These are phyloP conservation scores for Chydorus sphaericus DNA, from an alignment of 2,888 invertebrate species.

Conservation along the genomic window DNA sequence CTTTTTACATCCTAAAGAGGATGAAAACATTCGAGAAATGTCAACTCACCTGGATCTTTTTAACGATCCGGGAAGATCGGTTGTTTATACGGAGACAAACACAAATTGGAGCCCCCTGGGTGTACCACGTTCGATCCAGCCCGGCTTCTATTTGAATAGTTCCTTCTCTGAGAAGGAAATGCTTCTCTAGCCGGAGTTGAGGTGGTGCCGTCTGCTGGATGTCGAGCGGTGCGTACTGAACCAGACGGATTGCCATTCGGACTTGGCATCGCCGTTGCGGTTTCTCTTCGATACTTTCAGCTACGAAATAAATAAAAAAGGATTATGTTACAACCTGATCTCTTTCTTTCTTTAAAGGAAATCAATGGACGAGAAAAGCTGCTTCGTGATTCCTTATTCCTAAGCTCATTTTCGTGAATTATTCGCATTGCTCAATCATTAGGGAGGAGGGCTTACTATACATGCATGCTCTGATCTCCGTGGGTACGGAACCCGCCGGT, in stretches of 20 bases:
- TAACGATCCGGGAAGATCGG: slow-evolving; percentile 67
- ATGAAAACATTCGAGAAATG: no score
- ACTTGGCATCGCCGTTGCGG: slow-evolving; percentile 62
- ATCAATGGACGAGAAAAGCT: no score
- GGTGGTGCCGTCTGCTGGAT: slow-evolving; percentile 34
- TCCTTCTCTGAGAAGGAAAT: slow-evolving; percentile 72
- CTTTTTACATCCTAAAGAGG: no score
- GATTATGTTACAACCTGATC: no score
- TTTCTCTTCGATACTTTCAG: slow-evolving; percentile 70
- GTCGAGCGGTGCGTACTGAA: slow-evolving; percentile 40
- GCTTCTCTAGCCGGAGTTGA: slow-evolving; percentile 57
- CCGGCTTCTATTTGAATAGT: slow-evolving; percentile 62
- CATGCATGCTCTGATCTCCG: no score
- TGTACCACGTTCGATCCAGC: slow-evolving; percentile 65
- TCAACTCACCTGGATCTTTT: slow-evolving; percentile 56
- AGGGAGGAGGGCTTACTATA: no score
- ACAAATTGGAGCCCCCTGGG: slow-evolving; percentile 63
- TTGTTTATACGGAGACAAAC: slow-evolving; percentile 61
- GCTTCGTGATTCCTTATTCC: no score
- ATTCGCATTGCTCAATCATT: no score
- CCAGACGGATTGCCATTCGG: slow-evolving; percentile 69
- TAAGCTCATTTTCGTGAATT: no score
- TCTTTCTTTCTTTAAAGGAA: no score
- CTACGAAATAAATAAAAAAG: no score
- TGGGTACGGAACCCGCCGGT: no score